Base-by-base conservation (phyloP, 64 coral and sea anemone species). In the Stichodactyla helianthus region DNA sequence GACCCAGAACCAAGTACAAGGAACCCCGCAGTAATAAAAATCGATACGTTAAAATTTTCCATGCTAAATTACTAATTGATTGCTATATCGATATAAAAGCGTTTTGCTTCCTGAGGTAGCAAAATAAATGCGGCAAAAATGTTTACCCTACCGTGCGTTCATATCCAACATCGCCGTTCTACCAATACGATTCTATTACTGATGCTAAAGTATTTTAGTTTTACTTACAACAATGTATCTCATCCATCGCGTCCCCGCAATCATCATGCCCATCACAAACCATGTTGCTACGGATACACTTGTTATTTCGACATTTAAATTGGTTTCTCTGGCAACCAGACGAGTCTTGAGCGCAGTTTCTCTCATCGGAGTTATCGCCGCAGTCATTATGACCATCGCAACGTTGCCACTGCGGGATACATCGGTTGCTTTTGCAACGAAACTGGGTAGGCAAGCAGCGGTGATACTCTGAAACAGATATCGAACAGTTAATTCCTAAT, bases 241-340 rank as follows among this genome's bases (percentile, higher is more conserved):
- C 78, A 64, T 96, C 94, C 27, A 88, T 87, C 54, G 88, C 83
- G 61, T 96, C 94, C 1, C 91, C 91, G 14, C 94, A 96, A 68
- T 96, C 88, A 84, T 96, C 87, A 4, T 52, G 77, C 17, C 91
- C 84, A 51, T 96, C 91, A 82, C 94, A 96, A 28, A 96, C 94
- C 74, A 90, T 83, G 13, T 83, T 68, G 44, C 65, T 93, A 22
- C 13, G 23, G 63, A 96, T 96, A 57, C 94, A 96, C 52, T 93
- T 96, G 27, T 51, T 84, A 56, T 96, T 93, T 81, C 51, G 35
- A 87, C 94, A 96, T 22, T 93, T 92, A 82, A 96, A 96, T 84
- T 96, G 94, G 51, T 78, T 90, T 28, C 79, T 79, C 19, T 74
- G 83, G 74, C 94, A 96, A 2, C 87, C 87, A 31, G 10, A 19